phyloP scores from a whole-genome alignment of 2,797 vertebrate species.

The Thalassophryne amazonica region DNA sequence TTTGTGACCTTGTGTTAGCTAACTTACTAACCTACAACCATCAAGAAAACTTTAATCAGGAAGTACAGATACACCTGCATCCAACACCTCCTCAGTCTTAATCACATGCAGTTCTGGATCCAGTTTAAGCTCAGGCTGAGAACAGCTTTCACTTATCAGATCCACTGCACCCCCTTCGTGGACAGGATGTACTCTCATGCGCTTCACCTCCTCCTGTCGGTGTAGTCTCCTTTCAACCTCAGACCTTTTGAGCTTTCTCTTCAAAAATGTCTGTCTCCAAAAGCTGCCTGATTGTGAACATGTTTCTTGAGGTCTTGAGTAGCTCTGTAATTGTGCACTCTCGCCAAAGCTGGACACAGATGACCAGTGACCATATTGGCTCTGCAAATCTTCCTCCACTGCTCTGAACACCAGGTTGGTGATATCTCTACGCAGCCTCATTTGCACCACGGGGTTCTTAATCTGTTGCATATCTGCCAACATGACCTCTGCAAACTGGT shows the following conservation, averaged over 20 bases:
- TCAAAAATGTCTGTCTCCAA: not conserved
- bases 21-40: no score
- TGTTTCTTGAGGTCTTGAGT: not conserved
- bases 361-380: not conserved
- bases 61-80: not conserved
- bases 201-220: conserved; percentile 18
- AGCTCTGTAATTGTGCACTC: not conserved
- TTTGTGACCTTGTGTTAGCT: no score
- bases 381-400: conserved; percentile 29
- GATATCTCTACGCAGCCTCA: conserved; percentile 41
- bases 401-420: conserved; percentile 44
- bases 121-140: conserved; percentile 9
- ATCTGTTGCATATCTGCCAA: conserved; percentile 44
- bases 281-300: not conserved
- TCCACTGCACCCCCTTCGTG: not conserved
- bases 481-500: conserved; percentile 42
- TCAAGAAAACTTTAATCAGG: not conserved
- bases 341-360: not conserved
- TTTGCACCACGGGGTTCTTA: conserved; percentile 36
- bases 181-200: not conserved
- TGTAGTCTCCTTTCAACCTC: not conserved
- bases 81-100: conserved; percentile 7
- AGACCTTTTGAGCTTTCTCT: not conserved
- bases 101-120: conserved; percentile 9
- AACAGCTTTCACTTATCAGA: not conserved